These are phyloP conservation scores for Dolichoris vasculosae DNA, from an alignment of 1,140 invertebrate species.

Conservation along the genomic window DNA sequence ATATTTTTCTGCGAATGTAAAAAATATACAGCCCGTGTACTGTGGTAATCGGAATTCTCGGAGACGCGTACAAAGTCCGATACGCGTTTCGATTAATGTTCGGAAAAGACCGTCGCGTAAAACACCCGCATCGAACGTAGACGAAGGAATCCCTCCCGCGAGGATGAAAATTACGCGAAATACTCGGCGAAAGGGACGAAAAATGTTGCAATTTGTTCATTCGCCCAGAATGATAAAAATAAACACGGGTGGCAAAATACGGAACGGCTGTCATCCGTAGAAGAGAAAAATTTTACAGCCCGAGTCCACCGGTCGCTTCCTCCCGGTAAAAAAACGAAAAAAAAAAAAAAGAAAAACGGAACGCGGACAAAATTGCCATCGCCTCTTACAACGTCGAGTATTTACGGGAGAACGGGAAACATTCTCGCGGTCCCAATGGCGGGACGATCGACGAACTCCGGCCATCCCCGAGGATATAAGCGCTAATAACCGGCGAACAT, in stretches of 20 bases:
- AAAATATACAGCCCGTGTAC: too few relatives aligned
- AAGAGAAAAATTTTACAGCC: not conserved
- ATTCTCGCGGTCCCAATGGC: not conserved
- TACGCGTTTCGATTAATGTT: too few relatives aligned
- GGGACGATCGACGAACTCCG: slow-evolving; percentile 46
- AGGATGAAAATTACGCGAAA: not conserved
- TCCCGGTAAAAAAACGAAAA: not conserved
- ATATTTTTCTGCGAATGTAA: too few relatives aligned
- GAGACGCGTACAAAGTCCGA: too few relatives aligned
- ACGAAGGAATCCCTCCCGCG: too few relatives aligned
- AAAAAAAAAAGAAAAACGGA: not conserved
- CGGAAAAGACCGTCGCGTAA: too few relatives aligned
- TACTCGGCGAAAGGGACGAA: not conserved
- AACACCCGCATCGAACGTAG: too few relatives aligned
- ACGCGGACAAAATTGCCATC: not conserved
- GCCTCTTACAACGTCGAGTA: not conserved
- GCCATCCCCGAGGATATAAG: slow-evolving; percentile 54
- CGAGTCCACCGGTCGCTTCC: not conserved
- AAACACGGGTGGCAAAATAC: not conserved
- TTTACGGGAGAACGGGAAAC: not conserved
- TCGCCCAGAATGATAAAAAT: not conserved
- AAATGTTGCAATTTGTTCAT: not conserved
- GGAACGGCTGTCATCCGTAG: not conserved
- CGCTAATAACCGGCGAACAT: slow-evolving; percentile 63
- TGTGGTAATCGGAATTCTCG: too few relatives aligned